Evolutionary conservation across 2,888 invertebrate genomes (phyloP).

Genomic region (Pristionchus maxplancki): DNA sequence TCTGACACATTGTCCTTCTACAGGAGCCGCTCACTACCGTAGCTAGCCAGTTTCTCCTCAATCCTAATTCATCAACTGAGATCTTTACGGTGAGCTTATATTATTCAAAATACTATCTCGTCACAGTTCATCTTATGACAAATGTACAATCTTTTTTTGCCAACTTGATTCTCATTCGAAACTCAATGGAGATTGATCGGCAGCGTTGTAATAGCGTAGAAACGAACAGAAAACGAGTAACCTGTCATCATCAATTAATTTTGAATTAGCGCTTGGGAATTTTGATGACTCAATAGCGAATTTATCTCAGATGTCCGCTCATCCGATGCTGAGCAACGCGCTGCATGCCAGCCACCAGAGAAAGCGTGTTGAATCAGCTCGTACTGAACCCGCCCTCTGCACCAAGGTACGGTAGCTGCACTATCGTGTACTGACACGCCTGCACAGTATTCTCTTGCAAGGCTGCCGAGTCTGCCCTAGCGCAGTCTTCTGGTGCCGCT

Average conservation of each 20-base stretch:
- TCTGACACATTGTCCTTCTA: not conserved
- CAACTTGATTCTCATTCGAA: not conserved
- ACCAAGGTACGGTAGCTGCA: not conserved
- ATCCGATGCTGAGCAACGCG: not conserved
- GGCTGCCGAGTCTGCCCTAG: not conserved
- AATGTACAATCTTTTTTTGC: not conserved
- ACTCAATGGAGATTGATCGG: not conserved
- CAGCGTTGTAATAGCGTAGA: not conserved
- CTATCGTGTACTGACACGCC: not conserved
- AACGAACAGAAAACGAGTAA: not conserved
- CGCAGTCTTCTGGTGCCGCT: not conserved
- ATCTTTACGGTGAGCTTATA: not conserved
- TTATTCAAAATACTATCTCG: not conserved
- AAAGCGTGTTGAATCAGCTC: not conserved
- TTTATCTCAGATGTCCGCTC: conserved; percentile 1
- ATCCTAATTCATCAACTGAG: not conserved
- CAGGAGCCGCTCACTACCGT: not conserved
- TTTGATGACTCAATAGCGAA: not conserved
- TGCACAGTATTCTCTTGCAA: not conserved
- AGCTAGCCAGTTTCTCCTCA: not conserved
- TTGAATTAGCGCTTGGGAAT: not conserved
- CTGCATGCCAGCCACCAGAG: not conserved
- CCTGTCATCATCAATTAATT: not conserved
- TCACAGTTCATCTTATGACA: not conserved
- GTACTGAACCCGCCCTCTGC: not conserved